Evolutionary conservation across 2,797 vertebrate genomes (phyloP).

Genomic region (Danio tinwini): DNA sequence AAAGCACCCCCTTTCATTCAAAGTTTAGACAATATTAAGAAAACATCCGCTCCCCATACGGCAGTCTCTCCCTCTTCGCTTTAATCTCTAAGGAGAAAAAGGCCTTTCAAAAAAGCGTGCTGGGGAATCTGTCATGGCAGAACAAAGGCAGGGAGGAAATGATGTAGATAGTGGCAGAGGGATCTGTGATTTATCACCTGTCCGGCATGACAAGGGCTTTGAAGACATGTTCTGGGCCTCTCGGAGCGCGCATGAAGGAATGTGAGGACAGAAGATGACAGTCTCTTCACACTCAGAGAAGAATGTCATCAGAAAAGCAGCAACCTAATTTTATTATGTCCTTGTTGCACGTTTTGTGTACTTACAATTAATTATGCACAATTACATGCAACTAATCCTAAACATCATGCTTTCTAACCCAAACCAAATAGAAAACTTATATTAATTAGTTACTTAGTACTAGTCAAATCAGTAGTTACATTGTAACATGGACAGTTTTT

Average conservation of each 20-base stretch:
- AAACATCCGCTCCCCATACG: constrained; percentile 82
- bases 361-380: no score
- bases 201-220: constrained; percentile 60
- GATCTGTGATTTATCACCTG: constrained; percentile 84
- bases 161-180: constrained; percentile 70
- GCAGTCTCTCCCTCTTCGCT: constrained; percentile 71
- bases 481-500: no score
- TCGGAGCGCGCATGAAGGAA: constrained; percentile 32
- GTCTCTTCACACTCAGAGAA: not conserved
- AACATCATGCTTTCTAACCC: no score
- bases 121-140: constrained; percentile 70
- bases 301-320: not conserved
- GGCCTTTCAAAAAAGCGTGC: constrained; percentile 70
- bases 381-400: no score
- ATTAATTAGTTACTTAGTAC: no score
- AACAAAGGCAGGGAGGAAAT: constrained; percentile 80
- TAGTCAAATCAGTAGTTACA: no score
- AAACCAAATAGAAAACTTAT: no score
- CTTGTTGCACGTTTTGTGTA: no score
- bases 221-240: constrained; percentile 49
- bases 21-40: constrained; percentile 76
- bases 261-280: constrained; percentile 29
- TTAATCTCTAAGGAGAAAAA: constrained; percentile 77
- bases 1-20: constrained; percentile 45
- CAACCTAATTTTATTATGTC: no score